Evolutionary conservation across 2,113 vertebrate genomes (phyloP).

Genomic region (Cololabis saira): DNA sequence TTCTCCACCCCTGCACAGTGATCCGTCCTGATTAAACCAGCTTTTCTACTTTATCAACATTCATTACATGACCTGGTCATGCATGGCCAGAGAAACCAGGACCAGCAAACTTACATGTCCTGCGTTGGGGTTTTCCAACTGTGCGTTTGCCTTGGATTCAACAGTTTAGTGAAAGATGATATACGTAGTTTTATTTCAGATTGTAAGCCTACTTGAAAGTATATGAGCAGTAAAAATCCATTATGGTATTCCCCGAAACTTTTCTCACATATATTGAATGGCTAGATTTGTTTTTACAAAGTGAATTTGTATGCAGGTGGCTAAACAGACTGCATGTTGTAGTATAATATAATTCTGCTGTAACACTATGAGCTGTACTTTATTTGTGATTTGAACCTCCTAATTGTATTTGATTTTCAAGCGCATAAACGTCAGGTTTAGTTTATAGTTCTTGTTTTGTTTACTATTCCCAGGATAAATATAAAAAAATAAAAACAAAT

Average conservation of each 20-base stretch:
- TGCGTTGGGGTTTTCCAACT: conserved; percentile 49
- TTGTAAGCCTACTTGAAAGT: conserved; percentile 14
- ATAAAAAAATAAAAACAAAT: not conserved
- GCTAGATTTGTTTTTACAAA: conserved; percentile 6
- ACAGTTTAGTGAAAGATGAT: conserved; percentile 46
- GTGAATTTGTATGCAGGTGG: conserved; percentile 36
- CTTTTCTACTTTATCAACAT: conserved; percentile 82
- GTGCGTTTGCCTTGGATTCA: conserved; percentile 25
- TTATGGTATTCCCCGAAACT: conserved; percentile 61
- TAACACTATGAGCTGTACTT: not conserved
- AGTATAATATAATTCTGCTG: not conserved
- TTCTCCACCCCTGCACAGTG: conserved; percentile 80
- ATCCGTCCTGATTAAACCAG: conserved; percentile 80
- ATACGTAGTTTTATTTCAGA: not conserved
- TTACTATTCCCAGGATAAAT: conserved; percentile 3
- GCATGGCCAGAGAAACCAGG: conserved; percentile 52
- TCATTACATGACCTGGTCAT: conserved; percentile 77
- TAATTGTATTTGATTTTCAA: not conserved
- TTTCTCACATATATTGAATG: conserved; percentile 3
- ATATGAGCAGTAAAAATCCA: not conserved
- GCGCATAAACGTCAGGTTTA: not conserved
- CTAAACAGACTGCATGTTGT: not conserved
- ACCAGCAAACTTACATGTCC: conserved; percentile 59
- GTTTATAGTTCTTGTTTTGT: conserved; percentile 1
- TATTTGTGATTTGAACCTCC: not conserved